A percentile compares a stretch with the other conserved stretches of the same genome.
Evolutionary conservation across 2,113 vertebrate species (phyloP).

Genomic region (Anas platyrhynchos): DNA sequence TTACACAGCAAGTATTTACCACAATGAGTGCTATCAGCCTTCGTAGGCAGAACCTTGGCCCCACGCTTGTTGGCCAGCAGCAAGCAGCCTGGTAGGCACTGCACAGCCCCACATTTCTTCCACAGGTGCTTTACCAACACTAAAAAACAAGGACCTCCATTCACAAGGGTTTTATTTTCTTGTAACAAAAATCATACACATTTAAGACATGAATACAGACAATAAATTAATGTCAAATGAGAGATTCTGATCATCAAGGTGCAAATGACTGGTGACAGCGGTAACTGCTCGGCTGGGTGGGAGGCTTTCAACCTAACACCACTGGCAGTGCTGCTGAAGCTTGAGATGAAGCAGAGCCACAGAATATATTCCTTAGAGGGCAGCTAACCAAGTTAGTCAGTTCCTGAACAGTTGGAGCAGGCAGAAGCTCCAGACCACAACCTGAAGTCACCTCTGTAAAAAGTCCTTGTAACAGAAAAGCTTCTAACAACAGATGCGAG

Average conservation of each 20-base stretch:
- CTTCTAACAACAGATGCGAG: not conserved
- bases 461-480: not conserved
- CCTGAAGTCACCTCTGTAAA: not conserved
- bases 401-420: not conserved
- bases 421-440: not conserved
- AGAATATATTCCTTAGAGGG: not conserved
- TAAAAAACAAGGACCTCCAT: not conserved
- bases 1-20: not conserved
- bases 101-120: not conserved
- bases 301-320: not conserved
- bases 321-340: not conserved
- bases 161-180: slow-evolving; percentile 64
- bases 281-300: not conserved
- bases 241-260: slow-evolving; percentile 38
- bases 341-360: slow-evolving; percentile 6
- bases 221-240: slow-evolving; percentile 73
- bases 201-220: slow-evolving; percentile 30
- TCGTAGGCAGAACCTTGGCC: not conserved
- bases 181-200: slow-evolving; percentile 26
- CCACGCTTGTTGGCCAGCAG: not conserved
- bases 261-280: not conserved
- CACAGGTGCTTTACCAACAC: not conserved
- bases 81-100: not conserved
- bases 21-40: not conserved
- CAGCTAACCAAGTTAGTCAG: not conserved